These are phyloP conservation scores for Gyrodactylus salaris DNA, from an alignment of 1,140 invertebrate species.

Conservation along the genomic window DNA sequence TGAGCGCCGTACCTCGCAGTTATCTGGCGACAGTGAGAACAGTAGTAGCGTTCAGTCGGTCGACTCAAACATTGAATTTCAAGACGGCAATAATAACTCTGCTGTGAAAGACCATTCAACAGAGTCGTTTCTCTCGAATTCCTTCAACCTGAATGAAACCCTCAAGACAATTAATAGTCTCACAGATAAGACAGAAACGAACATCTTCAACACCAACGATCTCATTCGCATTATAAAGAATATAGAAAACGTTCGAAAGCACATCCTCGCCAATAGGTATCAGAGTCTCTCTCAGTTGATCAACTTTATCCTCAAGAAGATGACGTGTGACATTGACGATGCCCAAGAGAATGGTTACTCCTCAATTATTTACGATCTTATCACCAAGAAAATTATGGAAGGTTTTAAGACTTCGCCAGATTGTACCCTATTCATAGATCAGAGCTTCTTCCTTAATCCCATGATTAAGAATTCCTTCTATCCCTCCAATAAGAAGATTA, in stretches of 20 bases:
- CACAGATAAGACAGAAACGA: not conserved
- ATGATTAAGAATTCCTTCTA: not conserved
- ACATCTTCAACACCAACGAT: not conserved
- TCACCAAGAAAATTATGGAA: not conserved
- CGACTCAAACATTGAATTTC: not conserved
- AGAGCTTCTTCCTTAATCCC: not conserved
- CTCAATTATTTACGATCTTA: not conserved
- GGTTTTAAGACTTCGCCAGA: not conserved
- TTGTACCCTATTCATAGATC: not conserved
- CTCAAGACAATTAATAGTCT: not conserved
- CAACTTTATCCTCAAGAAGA: not conserved
- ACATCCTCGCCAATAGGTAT: not conserved
- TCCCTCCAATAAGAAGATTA: not conserved
- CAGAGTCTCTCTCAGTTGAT: not conserved
- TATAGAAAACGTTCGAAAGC: not conserved
- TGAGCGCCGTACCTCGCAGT: not conserved
- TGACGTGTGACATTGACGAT: not conserved
- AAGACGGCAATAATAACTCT: not conserved
- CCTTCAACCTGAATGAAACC: not conserved
- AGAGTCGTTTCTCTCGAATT: not conserved
- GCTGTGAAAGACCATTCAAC: not conserved
- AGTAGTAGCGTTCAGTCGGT: not conserved
- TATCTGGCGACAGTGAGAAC: not conserved
- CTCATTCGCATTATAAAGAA: not conserved
- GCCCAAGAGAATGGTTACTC: not conserved